phyloP scores from a whole-genome alignment of 2,888 invertebrate species.

The Slavum lentiscoides region DNA sequence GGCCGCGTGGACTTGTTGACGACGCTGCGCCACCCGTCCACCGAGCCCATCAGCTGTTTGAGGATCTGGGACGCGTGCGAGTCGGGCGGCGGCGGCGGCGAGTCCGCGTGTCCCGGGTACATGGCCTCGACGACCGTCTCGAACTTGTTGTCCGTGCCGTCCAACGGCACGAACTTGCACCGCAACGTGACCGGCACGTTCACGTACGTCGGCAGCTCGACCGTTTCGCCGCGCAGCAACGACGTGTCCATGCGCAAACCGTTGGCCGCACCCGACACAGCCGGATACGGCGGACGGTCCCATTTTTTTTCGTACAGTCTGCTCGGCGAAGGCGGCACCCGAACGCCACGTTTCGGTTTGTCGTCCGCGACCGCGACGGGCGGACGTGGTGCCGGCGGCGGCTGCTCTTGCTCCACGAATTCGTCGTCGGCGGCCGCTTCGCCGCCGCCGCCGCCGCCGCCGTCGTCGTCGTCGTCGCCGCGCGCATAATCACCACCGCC shows the following conservation, averaged over 20 bases:
- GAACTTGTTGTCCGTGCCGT: conserved; percentile 26
- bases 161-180: conserved; percentile 18
- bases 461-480: not conserved
- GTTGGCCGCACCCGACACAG: not conserved
- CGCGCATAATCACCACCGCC: no score
- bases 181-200: conserved; percentile 43
- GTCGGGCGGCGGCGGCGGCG: not conserved
- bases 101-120: conserved; percentile 28
- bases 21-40: conserved; percentile 24
- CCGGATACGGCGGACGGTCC: not conserved
- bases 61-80: conserved; percentile 1
- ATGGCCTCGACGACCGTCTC: conserved; percentile 38
- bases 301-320: not conserved
- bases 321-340: not conserved
- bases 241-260: conserved; percentile 17
- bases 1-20: conserved; percentile 5
- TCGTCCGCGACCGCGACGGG: not conserved
- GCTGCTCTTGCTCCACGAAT: not conserved
- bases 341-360: conserved; percentile 12
- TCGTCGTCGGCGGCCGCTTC: not conserved
- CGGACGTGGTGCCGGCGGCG: not conserved
- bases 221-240: conserved; percentile 22
- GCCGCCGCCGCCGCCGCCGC: not conserved
- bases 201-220: conserved; percentile 35
- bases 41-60: conserved; percentile 24